Evolutionary conservation across 2,113 vertebrate species (phyloP).

Genomic region (Ahaetulla prasina): DNA sequence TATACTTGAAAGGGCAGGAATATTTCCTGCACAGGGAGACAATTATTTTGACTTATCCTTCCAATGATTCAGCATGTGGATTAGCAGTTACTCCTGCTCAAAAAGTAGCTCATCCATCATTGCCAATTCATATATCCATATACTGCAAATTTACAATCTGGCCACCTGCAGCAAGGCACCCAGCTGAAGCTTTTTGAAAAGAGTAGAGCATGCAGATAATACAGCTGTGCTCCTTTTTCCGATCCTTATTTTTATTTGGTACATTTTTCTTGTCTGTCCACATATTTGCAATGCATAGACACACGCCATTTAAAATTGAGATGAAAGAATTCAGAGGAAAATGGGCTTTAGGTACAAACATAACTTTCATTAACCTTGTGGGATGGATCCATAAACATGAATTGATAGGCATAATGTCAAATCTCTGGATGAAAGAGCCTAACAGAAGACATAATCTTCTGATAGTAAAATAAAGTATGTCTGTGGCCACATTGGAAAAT

Average conservation of each 20-base stretch:
- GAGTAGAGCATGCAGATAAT: constrained; percentile 42
- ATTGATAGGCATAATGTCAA: background rate
- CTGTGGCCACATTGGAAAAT: background rate
- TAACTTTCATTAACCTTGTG: background rate
- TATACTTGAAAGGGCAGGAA: constrained; percentile 42
- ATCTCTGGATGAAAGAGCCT: background rate
- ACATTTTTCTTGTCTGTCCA: constrained; percentile 21
- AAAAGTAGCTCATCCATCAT: constrained; percentile 51
- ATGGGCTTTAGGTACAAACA: constrained; percentile 24
- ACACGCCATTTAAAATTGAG: constrained; percentile 23
- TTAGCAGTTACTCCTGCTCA: constrained; percentile 39
- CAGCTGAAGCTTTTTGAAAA: constrained; percentile 24
- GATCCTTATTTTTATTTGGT: constrained; percentile 31
- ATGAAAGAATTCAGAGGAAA: constrained; percentile 23
- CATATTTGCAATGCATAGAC: background rate
- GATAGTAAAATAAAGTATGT: background rate
- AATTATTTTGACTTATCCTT: constrained; percentile 49
- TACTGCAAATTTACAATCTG: constrained; percentile 34
- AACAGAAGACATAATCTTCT: background rate
- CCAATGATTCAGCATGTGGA: constrained; percentile 37
- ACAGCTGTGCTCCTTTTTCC: constrained; percentile 35
- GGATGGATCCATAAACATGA: background rate
- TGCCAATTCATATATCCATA: constrained; percentile 37
- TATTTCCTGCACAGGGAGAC: constrained; percentile 37
- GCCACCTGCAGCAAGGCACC: constrained; percentile 34